Evolutionary conservation across 2,113 vertebrate species (phyloP).

Genomic region (Prinia subflava): DNA sequence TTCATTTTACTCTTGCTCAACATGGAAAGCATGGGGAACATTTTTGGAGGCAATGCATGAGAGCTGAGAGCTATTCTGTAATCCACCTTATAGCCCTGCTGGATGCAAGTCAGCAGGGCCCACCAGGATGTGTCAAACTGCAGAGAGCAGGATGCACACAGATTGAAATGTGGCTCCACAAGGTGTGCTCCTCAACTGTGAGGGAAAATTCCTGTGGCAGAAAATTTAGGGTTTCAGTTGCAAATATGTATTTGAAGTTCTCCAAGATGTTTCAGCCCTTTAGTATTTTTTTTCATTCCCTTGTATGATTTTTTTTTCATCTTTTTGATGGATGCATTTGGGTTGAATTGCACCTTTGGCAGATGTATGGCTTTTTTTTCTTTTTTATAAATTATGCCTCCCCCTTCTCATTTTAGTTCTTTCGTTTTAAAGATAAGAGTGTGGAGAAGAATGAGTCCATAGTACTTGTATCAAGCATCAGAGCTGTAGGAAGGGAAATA

Average conservation of each 20-base stretch:
- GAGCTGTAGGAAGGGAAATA: background rate
- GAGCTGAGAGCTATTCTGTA: background rate
- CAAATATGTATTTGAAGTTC: background rate
- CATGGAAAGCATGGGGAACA: rapidly evolving
- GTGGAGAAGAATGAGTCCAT: background rate
- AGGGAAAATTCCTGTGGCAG: background rate
- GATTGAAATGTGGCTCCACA: background rate
- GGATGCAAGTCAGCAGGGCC: background rate
- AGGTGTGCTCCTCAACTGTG: background rate
- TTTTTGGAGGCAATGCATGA: background rate
- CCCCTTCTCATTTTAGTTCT: background rate
- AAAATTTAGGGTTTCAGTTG: background rate
- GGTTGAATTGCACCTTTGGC: background rate
- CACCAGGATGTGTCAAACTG: background rate
- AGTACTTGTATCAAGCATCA: background rate
- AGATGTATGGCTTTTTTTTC: background rate
- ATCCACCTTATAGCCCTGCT: background rate
- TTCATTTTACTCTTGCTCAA: background rate
- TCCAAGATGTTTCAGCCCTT: background rate
- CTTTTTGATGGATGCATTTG: background rate
- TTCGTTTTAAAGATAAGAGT: background rate
- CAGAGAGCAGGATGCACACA: background rate
- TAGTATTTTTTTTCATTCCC: background rate
- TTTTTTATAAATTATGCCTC: background rate
- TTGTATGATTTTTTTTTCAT: background rate